A percentile compares a stretch with the other conserved stretches of the same genome.
phyloP scores from a whole-genome alignment of 2,888 invertebrate species.

The Antheraea yamamai region DNA sequence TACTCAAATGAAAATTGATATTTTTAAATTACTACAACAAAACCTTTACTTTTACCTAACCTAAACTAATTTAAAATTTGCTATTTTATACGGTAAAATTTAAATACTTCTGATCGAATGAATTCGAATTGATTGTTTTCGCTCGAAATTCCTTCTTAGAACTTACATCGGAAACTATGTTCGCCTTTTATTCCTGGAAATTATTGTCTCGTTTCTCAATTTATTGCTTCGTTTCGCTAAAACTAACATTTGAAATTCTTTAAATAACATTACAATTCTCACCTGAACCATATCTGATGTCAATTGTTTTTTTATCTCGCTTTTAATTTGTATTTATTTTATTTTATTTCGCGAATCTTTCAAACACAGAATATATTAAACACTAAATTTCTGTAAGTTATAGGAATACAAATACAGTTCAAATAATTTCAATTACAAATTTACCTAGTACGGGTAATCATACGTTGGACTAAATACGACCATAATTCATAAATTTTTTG shows the following conservation, averaged over 20 bases:
- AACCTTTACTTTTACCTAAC: not conserved
- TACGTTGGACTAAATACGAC: too few relatives aligned
- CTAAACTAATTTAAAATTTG: not conserved
- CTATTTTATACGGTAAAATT: not conserved
- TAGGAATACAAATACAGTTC: not conserved
- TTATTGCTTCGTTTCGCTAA: conserved; percentile 31
- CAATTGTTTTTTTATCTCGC: not conserved
- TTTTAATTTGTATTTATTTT: not conserved
- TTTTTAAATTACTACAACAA: not conserved
- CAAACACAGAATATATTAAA: not conserved
- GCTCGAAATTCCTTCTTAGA: conserved; percentile 35
- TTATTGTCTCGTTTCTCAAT: conserved; percentile 39
- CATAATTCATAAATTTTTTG: too few relatives aligned
- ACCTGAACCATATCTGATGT: not conserved
- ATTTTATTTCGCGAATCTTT: not conserved
- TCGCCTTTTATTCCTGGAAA: conserved; percentile 37
- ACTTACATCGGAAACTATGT: conserved; percentile 37
- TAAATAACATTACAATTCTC: conserved; percentile 10
- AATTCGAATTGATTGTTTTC: conserved; percentile 36
- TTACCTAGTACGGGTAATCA: too few relatives aligned
- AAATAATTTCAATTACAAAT: not conserved
- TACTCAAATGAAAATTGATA: not conserved
- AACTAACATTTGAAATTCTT: conserved; percentile 14
- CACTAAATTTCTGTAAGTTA: not conserved
- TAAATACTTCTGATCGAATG: conserved; percentile 23